Evolutionary conservation across 1,140 invertebrate genomes (phyloP), one percentile per base, ranked within the genome.

Genomic region (Stratiolaelaps scimitus): DNA sequence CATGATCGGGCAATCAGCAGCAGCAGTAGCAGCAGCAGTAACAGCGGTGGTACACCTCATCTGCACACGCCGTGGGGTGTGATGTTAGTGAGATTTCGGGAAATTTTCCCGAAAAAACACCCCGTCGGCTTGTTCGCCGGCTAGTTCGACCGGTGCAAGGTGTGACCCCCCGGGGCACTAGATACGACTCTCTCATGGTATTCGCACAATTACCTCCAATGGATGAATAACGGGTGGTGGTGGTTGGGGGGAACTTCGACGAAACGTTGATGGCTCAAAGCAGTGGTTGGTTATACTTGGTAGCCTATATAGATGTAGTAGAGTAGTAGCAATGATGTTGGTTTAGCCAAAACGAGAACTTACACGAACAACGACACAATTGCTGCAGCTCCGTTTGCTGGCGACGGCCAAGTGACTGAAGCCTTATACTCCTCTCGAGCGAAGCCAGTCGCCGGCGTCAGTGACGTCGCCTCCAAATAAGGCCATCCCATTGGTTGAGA

Each of bases 391-490:
- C 26, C 53, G 53, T 34, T 17, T 26, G 53, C 26, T 60, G 53
- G 53, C 53, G 53, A 26, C 34, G 53, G 23, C 53, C 53, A 60
- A 60, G 23, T 60, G 53, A 60, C 53, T 60, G 53, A 60, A 40
- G 53, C 53, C 53, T 60, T 60, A 60, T 60, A 60, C 53, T 60
- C 53, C 53, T 23, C 23, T 26, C 53, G 53, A 29, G 26, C 53
- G 34, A 60, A 60, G 53, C 53, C 17, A 60, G 53, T 34, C 34
- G 53, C 53, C 53, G 53, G 53, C 53, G 53, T 60, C 53, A 60
- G 53, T 60, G 53, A 60, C 53, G 53, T 60, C 53, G 53, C 15
- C 53, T 60, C 53, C 53, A 60, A 60, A 60, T 60, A 60, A 60
- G 53, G 53, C 53, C 4, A 60, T 60, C 53, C 53, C 15, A 60